These are phyloP conservation scores for Antedon mediterranea DNA, from an alignment of 53 echinoderm and acorn worm genomes.

Conservation along the genomic window DNA sequence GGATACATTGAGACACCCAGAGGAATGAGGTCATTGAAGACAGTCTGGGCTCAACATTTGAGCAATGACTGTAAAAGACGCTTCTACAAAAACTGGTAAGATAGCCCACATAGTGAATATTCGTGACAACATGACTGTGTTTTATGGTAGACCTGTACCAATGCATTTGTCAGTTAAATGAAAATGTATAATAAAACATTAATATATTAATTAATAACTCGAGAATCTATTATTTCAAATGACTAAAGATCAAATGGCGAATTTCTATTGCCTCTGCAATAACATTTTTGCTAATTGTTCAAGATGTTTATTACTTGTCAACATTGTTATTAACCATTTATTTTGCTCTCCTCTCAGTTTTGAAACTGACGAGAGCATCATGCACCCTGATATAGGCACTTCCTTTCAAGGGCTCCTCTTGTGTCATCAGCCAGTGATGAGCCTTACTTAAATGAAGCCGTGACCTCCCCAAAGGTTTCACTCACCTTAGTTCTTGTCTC, in stretches of 20 bases:
- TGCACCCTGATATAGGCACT: not conserved
- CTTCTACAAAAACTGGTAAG: slow-evolving; percentile 99
- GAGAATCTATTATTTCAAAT: too few relatives aligned
- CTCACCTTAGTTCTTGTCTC: too few relatives aligned
- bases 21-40: slow-evolving; percentile 86
- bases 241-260: too few relatives aligned
- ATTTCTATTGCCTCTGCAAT: too few relatives aligned
- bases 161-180: too few relatives aligned
- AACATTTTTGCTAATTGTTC: not conserved
- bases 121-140: too few relatives aligned
- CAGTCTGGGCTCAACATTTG: slow-evolving; percentile 95
- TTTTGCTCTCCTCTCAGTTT: slow-evolving; percentile 40
- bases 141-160: too few relatives aligned
- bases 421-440: not conserved
- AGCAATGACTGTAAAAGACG: slow-evolving; percentile 97
- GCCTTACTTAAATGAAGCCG: not conserved
- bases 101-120: not conserved
- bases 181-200: too few relatives aligned
- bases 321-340: not conserved
- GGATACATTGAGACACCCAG: slow-evolving; percentile 95
- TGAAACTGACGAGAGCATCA: slow-evolving; percentile 30
- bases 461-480: slow-evolving; percentile 8
- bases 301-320: not conserved
- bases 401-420: not conserved
- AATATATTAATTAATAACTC: too few relatives aligned